These are phyloP conservation scores for Lamellibrachia satsuma DNA, from an alignment of 2,888 invertebrate genomes.

Conservation along the genomic window DNA sequence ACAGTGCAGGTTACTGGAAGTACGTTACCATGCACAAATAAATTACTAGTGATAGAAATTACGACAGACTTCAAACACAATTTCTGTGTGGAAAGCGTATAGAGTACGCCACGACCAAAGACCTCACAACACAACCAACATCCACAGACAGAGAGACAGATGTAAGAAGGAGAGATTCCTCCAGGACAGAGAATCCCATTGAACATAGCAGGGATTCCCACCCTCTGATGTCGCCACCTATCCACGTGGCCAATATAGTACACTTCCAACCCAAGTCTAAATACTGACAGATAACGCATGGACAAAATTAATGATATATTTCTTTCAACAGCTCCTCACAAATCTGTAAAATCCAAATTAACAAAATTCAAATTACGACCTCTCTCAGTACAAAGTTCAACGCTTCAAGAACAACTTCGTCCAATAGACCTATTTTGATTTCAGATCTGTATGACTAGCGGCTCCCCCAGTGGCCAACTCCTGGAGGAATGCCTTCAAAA, in stretches of 20 bases:
- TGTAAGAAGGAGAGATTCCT: background rate
- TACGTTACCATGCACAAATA: background rate
- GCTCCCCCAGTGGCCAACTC: conserved; percentile 17
- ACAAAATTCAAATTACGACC: background rate
- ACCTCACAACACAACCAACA: background rate
- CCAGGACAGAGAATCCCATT: background rate
- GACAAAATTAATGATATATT: background rate
- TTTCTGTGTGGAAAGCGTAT: background rate
- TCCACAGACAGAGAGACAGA: background rate
- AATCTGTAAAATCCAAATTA: background rate
- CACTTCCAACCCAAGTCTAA: background rate
- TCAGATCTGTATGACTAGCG: background rate
- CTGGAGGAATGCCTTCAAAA: conserved; percentile 11
- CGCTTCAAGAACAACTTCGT: background rate
- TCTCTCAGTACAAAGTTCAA: conserved; percentile 1
- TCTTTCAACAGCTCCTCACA: background rate
- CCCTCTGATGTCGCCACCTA: background rate
- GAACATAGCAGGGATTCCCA: background rate
- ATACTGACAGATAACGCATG: background rate
- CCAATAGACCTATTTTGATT: background rate
- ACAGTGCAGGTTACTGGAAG: background rate
- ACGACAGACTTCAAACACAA: background rate
- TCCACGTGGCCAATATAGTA: background rate
- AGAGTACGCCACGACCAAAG: background rate
- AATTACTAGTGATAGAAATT: background rate